Evolutionary conservation across 2,113 vertebrate species (phyloP).

Genomic region (Otus sunia): DNA sequence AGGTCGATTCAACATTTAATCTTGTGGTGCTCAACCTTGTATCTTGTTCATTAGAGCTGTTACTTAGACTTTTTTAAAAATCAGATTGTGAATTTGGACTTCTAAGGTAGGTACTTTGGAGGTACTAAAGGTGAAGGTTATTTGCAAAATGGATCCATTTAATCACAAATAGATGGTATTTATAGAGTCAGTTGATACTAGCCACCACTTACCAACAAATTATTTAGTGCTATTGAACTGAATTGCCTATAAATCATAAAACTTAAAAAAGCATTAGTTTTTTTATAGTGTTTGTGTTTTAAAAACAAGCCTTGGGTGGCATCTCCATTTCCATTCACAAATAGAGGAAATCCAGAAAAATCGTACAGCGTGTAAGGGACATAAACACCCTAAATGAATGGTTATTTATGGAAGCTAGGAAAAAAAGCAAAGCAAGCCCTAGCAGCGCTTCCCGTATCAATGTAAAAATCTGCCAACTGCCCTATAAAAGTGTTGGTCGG

Average conservation of each 20-base stretch:
- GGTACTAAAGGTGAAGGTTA: not conserved
- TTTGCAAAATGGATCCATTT: not conserved
- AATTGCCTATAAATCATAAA: not conserved
- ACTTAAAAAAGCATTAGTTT: not conserved
- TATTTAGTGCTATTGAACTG: not conserved
- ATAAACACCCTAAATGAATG: not conserved
- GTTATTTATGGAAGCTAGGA: not conserved
- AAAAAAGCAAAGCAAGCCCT: not conserved
- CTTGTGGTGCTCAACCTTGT: not conserved
- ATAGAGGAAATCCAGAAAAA: not conserved
- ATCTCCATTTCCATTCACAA: not conserved
- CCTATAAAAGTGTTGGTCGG: not conserved
- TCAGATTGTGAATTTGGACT: not conserved
- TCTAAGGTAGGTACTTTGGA: not conserved
- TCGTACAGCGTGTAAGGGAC: not conserved
- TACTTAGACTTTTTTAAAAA: not conserved
- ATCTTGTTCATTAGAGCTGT: not conserved
- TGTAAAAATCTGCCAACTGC: not conserved
- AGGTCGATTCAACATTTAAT: not conserved
- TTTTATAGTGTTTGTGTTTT: not conserved
- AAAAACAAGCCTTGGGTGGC: not conserved
- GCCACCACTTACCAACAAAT: not conserved
- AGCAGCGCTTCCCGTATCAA: not conserved
- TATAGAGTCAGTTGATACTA: not conserved
- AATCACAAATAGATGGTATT: not conserved